Base-by-base conservation (phyloP, 2,888 invertebrate genomes). In the Piscicola geometra region DNA sequence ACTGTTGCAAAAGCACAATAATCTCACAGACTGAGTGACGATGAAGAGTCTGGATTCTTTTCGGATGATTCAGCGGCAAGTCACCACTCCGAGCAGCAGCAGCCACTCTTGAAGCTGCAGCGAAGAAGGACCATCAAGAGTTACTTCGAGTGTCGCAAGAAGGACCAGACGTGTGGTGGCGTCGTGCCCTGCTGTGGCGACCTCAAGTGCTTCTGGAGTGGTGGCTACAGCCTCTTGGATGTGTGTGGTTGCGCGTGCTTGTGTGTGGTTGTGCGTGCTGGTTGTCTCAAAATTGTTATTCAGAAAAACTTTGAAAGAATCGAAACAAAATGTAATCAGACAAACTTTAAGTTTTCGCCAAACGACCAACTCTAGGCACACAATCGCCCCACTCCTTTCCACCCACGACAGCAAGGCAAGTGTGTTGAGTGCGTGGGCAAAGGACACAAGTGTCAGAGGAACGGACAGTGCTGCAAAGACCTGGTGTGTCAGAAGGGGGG, bases 381-480 rank as follows among this genome's bases (percentile, higher is more conserved):
- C n/a, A n/a, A n/a, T n/a, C n/a, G n/a, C n/a, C n/a, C n/a, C n/a
- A n/a, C n/a, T n/a, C n/a, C n/a, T n/a, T n/a, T n/a, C n/a, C n/a
- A n/a, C n/a, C n/a, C n/a, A 21, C 33, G 41, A 5, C 52, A 77
- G 77, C 32, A 47, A 35, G 77, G 77, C 12, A n/a, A 36, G 2
- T 77, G 77, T 30, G 76, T 77, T n/a, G 33, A 41, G 0, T 77
- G 77, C 32, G 67, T 76, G 21, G 18, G 56, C 32, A 73, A 56
- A n/a, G 60, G 33, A 1, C 77, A 76, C 68, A 74, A 68, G n/a
- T 77, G 77, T 66, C 76, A 77, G n/a, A 33, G 66, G 0, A 64
- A 77, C 71, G 52, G n/a, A 0, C 77, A 77, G 50, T 77, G 77
- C 47, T 77, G 77, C 33, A 35, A 33, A n/a, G 36, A 35, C 15